Percentiles rank a stretch among this genome's conserved stretches.
These are phyloP conservation scores for Trachelus tabidus DNA, from an alignment of 2,888 invertebrate genomes.

Conservation along the genomic window DNA sequence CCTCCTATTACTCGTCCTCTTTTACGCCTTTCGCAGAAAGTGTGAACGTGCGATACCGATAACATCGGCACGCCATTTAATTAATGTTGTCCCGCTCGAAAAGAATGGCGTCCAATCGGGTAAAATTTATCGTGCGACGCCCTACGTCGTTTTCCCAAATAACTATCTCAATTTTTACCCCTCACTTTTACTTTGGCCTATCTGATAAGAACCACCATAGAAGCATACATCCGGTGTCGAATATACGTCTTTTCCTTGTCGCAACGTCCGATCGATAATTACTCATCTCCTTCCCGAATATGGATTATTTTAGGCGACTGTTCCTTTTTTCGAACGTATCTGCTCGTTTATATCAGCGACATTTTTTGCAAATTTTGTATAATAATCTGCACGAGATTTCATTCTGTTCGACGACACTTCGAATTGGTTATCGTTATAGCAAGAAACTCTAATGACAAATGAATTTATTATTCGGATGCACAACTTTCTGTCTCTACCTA, in stretches of 20 bases:
- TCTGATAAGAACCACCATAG: not conserved
- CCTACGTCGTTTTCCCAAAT: not conserved
- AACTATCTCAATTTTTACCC: not conserved
- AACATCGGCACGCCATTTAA: conserved; percentile 43
- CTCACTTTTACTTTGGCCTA: not conserved
- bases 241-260: not conserved
- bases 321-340: not conserved
- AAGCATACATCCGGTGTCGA: not conserved
- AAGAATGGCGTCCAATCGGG: conserved; percentile 34
- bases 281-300: not conserved
- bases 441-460: not conserved
- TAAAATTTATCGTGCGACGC: conserved; percentile 33
- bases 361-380: not conserved
- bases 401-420: not conserved
- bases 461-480: not conserved
- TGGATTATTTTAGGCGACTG: not conserved
- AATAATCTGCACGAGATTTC: not conserved
- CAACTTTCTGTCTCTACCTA: not conserved
- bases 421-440: not conserved
- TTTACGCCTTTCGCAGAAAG: conserved; percentile 28
- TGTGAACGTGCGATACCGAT: conserved; percentile 36
- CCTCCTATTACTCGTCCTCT: not conserved
- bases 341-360: not conserved
- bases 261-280: not conserved
- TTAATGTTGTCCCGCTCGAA: conserved; percentile 39